A percentile compares a stretch with the other conserved stretches of the same genome.
Evolutionary conservation across 2,888 invertebrate species (phyloP).

Genomic region (Lasioglossum leucozonium): DNA sequence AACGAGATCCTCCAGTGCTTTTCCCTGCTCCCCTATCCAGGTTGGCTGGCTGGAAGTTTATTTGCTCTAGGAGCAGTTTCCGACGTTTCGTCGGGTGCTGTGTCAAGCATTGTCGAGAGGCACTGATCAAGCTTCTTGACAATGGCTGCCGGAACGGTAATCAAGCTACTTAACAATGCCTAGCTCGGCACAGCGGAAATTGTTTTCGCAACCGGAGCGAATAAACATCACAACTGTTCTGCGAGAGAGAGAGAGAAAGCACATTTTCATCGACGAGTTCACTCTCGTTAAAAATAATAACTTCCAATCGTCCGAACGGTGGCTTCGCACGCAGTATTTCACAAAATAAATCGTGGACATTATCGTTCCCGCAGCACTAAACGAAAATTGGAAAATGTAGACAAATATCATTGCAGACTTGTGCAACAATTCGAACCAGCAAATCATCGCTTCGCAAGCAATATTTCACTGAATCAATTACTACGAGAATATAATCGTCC

Average conservation of each 20-base stretch:
- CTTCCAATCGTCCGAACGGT: background rate
- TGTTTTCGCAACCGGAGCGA: constrained; percentile 14
- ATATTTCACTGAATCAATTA: background rate
- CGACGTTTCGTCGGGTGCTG: constrained; percentile 14
- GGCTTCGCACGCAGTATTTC: background rate
- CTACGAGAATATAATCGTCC: no score
- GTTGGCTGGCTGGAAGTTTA: constrained; percentile 24
- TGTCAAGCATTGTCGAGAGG: constrained; percentile 20
- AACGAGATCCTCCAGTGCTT: constrained; percentile 24
- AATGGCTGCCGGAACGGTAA: constrained; percentile 28
- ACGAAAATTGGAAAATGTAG: background rate
- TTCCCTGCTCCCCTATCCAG: constrained; percentile 20
- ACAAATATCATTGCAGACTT: no score
- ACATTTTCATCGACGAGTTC: background rate
- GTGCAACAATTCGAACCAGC: no score
- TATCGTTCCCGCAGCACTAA: background rate
- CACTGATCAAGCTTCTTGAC: constrained; percentile 20
- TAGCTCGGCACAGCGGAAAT: constrained; percentile 14
- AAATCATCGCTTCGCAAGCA: background rate
- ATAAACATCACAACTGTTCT: constrained; percentile 17
- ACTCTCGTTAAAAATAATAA: background rate
- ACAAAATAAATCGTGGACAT: background rate
- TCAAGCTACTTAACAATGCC: constrained; percentile 33
- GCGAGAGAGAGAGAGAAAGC: background rate
- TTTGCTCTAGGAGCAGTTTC: constrained; percentile 23